Base-by-base conservation (phyloP, 1,140 invertebrate species). In the Pachyrhynchus sulphureomaculatus region DNA sequence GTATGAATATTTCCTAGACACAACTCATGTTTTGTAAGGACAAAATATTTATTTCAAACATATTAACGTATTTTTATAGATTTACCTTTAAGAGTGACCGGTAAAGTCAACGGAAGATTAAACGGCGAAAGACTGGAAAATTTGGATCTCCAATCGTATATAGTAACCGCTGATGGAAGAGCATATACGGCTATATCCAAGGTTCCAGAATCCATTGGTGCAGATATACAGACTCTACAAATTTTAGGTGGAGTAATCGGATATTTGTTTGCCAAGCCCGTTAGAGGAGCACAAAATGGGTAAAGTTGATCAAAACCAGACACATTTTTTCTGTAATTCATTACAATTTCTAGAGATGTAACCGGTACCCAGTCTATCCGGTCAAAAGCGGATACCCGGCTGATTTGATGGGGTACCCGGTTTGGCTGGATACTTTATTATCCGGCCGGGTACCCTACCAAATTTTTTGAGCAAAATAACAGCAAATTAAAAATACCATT, bases 171-270 rank as follows among this genome's bases (percentile, higher is more conserved):
- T 10, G 95, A 98, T 72, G 93, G 92, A 2, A 81, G 94, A 57
- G 88, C 88, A 2, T 98, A 97, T 72, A 96, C 93, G 0, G 95
- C 95, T 5, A 80, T 98, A 13, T 93, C 92, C 1, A 85, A 87
- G 48, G 80, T 95, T 2, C 87, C 87, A 0, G 75, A 82, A 10
- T 76, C 80, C 13, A 79, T 95, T 24, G 95, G 92, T 0, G 83
- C 82, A 13, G 86, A 89, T 68, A 79, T 96, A 62, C 91, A 95
- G 73, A 81, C 90, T 15, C 78, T 96, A 0, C 85, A 87, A 57
- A 83, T 89, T 4, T 75, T 98, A 4, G 92, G 91, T 2, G 83
- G 84, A 15, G 83, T 91, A 0, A 87, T 96, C 42, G 93, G 92
- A 8, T 98, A 94, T 92, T 76, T 98, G 0, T 98, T 98, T 76